These are phyloP conservation scores for Umimayanthus kanabou DNA, from an alignment of 92 coral and sea anemone species.

Conservation along the genomic window DNA sequence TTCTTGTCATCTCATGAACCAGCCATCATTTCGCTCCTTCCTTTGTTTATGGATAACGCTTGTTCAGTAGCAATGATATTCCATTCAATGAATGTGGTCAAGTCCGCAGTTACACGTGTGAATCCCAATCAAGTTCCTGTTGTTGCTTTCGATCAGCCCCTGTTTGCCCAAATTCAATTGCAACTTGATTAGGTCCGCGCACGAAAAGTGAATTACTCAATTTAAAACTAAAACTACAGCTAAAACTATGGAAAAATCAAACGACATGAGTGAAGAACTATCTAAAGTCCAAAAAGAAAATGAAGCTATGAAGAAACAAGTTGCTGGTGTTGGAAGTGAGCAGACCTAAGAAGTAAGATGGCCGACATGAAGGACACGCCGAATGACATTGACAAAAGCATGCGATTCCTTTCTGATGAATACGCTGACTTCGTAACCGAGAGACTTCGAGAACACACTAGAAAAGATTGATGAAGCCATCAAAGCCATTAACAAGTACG, in stretches of 20 bases:
- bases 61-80: too few relatives aligned
- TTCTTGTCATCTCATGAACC: too few relatives aligned
- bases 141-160: too few relatives aligned
- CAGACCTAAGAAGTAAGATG: conserved; percentile 25
- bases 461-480: conserved; percentile 37
- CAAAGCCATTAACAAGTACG: conserved; percentile 38
- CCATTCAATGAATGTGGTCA: too few relatives aligned
- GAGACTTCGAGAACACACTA: conserved; percentile 8
- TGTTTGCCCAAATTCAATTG: too few relatives aligned
- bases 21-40: too few relatives aligned
- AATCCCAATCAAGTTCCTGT: too few relatives aligned
- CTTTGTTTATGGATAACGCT: too few relatives aligned
- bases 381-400: conserved; percentile 35
- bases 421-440: conserved; percentile 32
- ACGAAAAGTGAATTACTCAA: not conserved
- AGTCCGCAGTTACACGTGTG: too few relatives aligned
- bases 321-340: conserved; percentile 22
- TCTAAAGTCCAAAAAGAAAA: conserved; percentile 36
- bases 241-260: not conserved
- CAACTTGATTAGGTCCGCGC: too few relatives aligned
- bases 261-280: conserved; percentile 26
- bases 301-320: conserved; percentile 41
- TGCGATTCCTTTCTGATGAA: conserved; percentile 40
- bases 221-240: conserved; percentile 1
- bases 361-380: conserved; percentile 44